Evolutionary conservation across 2,888 invertebrate genomes (phyloP).

Genomic region (Bombyx huttoni): DNA sequence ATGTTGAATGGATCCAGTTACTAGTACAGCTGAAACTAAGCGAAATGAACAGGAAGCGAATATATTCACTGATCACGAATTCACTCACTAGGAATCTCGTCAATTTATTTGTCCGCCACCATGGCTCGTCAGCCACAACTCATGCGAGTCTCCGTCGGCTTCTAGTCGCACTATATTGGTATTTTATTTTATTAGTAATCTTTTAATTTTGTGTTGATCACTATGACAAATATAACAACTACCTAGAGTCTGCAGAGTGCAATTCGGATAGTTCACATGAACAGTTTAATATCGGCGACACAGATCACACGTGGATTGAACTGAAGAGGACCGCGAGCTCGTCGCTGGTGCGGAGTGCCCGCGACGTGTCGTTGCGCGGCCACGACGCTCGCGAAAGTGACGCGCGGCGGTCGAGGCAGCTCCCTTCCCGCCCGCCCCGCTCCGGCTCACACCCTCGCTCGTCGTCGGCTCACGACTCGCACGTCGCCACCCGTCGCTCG

Average conservation of each 20-base stretch:
- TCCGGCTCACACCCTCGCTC: slow-evolving; percentile 5
- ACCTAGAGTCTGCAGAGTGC: no score
- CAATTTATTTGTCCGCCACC: neutral
- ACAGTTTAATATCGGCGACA: no score
- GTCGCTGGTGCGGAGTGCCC: slow-evolving; percentile 7
- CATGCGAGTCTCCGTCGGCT: neutral
- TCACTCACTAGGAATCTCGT: neutral
- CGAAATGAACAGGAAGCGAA: no score
- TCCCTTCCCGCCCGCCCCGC: slow-evolving; percentile 13
- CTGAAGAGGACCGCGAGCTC: slow-evolving; percentile 1
- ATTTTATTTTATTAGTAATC: neutral
- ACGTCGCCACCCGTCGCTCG: neutral
- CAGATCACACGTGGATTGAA: neutral
- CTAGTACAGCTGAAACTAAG: neutral
- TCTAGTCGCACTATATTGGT: neutral
- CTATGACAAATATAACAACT: neutral
- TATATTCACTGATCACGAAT: no score
- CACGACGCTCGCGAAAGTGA: slow-evolving; percentile 2
- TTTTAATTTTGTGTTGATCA: neutral
- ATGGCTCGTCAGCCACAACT: neutral
- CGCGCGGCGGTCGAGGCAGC: slow-evolving; percentile 11
- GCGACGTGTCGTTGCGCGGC: slow-evolving; percentile 10
- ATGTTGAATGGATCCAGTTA: neutral
- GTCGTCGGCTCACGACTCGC: slow-evolving; percentile 5
- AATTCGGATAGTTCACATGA: no score